A percentile compares a stretch with the other conserved stretches of the same genome.
Conservation (phyloP, 2,888 invertebrate genomes). For the Nephrotoma guestfalica region DNA sequence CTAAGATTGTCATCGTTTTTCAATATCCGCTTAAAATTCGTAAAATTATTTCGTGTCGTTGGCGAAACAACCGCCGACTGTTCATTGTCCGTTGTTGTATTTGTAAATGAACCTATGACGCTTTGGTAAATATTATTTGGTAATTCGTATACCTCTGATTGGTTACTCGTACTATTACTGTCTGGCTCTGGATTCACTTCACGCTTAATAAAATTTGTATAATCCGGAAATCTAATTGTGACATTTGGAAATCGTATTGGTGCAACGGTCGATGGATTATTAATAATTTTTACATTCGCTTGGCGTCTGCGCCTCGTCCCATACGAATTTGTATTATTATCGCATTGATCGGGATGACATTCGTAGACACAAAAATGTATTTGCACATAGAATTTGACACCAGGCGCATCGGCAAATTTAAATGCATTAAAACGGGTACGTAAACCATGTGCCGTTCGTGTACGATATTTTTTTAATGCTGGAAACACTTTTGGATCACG, state of each 20-base stretch:
- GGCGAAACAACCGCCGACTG: background rate
- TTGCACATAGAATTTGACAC: slow-evolving; percentile 67
- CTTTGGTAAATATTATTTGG: slow-evolving; percentile 5
- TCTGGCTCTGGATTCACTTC: background rate
- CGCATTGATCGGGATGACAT: slow-evolving; percentile 48
- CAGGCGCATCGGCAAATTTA: slow-evolving; percentile 71
- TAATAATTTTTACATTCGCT: slow-evolving; percentile 7
- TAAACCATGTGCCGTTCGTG: slow-evolving; percentile 30
- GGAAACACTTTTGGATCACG: slow-evolving; percentile 46
- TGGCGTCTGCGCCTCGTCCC: slow-evolving; percentile 25
- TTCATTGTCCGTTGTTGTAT: background rate
- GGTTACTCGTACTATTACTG: background rate
- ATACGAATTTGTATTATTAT: slow-evolving; percentile 23
- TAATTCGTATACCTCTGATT: background rate
- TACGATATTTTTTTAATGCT: slow-evolving; percentile 28
- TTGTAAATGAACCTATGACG: background rate
- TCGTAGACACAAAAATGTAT: slow-evolving; percentile 62
- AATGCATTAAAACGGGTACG: slow-evolving; percentile 64
- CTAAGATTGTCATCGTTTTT: slow-evolving; percentile 25
- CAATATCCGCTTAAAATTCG: background rate
- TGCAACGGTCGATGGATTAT: slow-evolving; percentile 13
- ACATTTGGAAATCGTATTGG: background rate
- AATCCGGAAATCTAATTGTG: slow-evolving; percentile 14
- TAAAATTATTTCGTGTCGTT: slow-evolving; percentile 4
- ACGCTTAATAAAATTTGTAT: background rate